Conservation (phyloP, 2,113 vertebrate species). For the Nothocercus nigrocapillus region DNA sequence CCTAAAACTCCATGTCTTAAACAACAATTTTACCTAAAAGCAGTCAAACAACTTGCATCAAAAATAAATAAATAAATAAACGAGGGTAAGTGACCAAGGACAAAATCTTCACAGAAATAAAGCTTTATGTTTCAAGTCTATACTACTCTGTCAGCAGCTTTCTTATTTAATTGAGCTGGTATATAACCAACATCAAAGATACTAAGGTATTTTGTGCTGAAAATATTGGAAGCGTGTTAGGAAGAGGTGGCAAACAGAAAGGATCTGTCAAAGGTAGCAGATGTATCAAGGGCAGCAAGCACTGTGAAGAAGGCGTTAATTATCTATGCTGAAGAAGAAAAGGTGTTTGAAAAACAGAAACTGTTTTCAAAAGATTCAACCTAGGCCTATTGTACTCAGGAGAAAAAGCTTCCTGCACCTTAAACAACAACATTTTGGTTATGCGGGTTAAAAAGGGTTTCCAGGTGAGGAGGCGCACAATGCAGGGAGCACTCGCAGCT, state of each 20-base stretch:
- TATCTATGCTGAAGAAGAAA: conserved; percentile 55
- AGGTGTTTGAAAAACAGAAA: conserved; percentile 68
- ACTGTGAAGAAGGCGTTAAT: conserved; percentile 56
- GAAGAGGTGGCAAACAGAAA: conserved; percentile 51
- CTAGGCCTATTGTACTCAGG: conserved; percentile 48
- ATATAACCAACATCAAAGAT: conserved; percentile 52
- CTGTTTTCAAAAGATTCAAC: conserved; percentile 67
- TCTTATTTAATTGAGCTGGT: conserved; percentile 34
- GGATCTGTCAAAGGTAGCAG: conserved; percentile 55
- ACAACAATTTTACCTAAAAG: background rate
- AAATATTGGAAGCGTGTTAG: conserved; percentile 20
- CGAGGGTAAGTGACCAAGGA: conserved; percentile 59
- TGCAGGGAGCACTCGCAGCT: background rate
- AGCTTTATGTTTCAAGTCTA: conserved; percentile 23
- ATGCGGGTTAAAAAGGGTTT: conserved; percentile 3
- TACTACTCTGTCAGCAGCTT: background rate
- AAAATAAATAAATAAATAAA: background rate
- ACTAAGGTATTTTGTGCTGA: conserved; percentile 41
- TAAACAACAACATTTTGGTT: conserved; percentile 8
- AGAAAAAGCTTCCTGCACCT: conserved; percentile 30
- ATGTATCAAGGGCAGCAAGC: conserved; percentile 48
- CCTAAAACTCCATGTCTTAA: background rate
- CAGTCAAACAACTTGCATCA: conserved; percentile 18
- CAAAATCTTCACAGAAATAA: conserved; percentile 55
- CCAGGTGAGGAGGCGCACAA: background rate